phyloP scores from a whole-genome alignment of 2,113 vertebrate genomes.

The Megaptera novaeangliae region DNA sequence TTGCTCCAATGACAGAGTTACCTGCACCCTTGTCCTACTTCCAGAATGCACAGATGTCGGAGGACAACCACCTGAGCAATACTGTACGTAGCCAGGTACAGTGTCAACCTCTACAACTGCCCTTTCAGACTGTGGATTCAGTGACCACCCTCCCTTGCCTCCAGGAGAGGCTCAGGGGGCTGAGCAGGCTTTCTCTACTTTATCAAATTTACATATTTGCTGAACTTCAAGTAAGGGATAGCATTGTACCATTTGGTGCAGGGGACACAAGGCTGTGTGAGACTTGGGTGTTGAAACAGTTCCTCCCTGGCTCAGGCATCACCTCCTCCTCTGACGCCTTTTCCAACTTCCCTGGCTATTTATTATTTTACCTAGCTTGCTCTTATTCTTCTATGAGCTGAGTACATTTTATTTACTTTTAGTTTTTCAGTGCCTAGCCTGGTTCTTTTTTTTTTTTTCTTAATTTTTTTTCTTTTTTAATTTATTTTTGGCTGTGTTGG shows the following conservation, averaged over 20 bases:
- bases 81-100: constrained; percentile 78
- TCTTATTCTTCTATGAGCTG: neutral
- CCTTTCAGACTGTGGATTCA: neutral
- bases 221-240: neutral
- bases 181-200: neutral
- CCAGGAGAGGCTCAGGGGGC: neutral
- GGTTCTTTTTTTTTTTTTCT: neutral
- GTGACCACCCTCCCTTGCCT: neutral
- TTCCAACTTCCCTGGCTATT: neutral
- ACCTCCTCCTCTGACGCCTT: neutral
- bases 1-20: constrained; percentile 85
- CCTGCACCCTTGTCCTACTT: constrained; percentile 85
- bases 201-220: neutral
- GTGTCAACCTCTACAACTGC: constrained; percentile 35
- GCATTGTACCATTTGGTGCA: neutral
- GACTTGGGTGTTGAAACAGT: neutral
- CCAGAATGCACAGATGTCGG: constrained; percentile 86
- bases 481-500: no score
- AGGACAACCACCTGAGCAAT: constrained; percentile 84
- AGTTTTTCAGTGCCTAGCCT: neutral
- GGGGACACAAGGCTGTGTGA: neutral
- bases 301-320: neutral
- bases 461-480: no score
- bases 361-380: neutral
- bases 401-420: constrained; percentile 23